Conservation (phyloP, 2,113 vertebrate genomes). For the Lepus americanus region DNA sequence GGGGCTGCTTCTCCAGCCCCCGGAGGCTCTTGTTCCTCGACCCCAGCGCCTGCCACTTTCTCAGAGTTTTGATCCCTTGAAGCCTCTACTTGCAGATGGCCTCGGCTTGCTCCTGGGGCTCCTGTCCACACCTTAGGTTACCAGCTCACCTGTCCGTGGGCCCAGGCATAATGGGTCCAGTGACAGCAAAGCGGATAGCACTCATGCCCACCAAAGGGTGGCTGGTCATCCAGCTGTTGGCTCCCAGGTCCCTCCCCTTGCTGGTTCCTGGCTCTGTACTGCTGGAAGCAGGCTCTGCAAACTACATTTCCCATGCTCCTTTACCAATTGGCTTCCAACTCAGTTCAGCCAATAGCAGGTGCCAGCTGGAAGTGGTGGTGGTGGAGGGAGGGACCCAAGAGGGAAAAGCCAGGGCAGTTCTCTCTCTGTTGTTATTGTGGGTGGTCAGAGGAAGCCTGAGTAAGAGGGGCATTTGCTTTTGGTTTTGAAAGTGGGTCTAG, state of each 20-base stretch:
- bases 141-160: too few relatives aligned
- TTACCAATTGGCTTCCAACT: background rate
- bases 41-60: background rate
- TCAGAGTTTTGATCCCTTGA: background rate
- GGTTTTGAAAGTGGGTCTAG: background rate
- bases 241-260: background rate
- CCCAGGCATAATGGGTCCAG: background rate
- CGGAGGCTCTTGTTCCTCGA: background rate
- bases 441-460: background rate
- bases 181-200: background rate
- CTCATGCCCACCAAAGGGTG: background rate
- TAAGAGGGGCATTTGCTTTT: background rate
- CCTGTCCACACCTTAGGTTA: background rate
- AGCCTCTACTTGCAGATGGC: background rate
- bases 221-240: too few relatives aligned
- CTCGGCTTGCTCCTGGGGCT: background rate
- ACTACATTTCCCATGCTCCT: conserved; percentile 31
- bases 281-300: background rate
- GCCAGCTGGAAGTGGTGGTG: background rate
- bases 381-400: background rate
- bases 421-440: too few relatives aligned
- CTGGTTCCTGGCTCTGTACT: background rate
- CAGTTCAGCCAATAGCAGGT: background rate
- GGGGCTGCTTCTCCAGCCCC: background rate
- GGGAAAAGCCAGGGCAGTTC: background rate